Evolutionary conservation across 2,888 invertebrate species (phyloP).

Genomic region (Branchellion lobata): DNA sequence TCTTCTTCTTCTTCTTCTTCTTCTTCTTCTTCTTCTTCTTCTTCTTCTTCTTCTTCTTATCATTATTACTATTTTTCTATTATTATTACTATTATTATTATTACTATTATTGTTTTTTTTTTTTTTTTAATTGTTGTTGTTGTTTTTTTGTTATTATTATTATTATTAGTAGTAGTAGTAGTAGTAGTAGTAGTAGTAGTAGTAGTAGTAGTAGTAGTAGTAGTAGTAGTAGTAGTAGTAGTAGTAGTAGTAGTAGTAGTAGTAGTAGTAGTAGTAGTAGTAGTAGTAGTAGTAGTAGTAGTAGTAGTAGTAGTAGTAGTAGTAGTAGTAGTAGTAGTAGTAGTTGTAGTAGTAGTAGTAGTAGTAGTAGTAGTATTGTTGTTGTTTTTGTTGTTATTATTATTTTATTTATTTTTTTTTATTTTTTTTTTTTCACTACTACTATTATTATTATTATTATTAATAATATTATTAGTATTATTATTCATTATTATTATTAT

Average conservation of each 20-base stretch:
- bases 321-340: neutral
- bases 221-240: slow-evolving; percentile 44
- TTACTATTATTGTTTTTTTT: neutral
- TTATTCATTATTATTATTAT: too few relatives aligned
- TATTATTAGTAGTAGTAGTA: slow-evolving; percentile 42
- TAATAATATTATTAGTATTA: too few relatives aligned
- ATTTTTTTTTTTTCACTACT: too few relatives aligned
- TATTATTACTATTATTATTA: slow-evolving; percentile 3
- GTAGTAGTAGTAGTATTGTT: neutral
- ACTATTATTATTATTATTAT: too few relatives aligned
- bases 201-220: slow-evolving; percentile 44
- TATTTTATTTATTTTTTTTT: too few relatives aligned
- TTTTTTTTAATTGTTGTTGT: slow-evolving; percentile 10
- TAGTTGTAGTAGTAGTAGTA: neutral
- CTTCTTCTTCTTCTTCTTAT: too few relatives aligned
- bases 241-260: slow-evolving; percentile 49
- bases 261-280: slow-evolving; percentile 49
- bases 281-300: slow-evolving; percentile 50
- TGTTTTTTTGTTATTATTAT: slow-evolving; percentile 8
- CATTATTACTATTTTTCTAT: too few relatives aligned
- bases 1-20: too few relatives aligned
- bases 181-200: slow-evolving; percentile 43
- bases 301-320: slow-evolving; percentile 49
- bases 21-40: too few relatives aligned
- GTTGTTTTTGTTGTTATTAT: too few relatives aligned